Percentiles rank a stretch among this genome's conserved stretches.
Evolutionary conservation across 2,797 vertebrate genomes (phyloP).

Genomic region (Microctenopoma stevenorrisi): DNA sequence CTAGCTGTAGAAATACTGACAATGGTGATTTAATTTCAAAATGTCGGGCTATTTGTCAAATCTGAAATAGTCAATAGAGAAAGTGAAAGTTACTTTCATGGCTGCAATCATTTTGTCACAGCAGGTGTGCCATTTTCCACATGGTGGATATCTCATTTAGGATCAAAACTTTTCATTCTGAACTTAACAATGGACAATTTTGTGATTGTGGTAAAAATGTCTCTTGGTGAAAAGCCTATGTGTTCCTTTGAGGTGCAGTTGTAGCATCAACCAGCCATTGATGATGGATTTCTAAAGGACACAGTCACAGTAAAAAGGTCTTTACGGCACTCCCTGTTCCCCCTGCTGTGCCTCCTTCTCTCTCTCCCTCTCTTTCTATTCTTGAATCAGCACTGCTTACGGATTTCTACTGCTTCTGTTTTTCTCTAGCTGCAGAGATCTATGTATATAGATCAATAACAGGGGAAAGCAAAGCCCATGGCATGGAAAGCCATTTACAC

Average conservation of each 20-base stretch:
- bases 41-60: constrained; percentile 42
- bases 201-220: constrained; percentile 30
- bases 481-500: constrained; percentile 24
- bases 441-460: constrained; percentile 32
- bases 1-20: constrained; percentile 40
- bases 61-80: constrained; percentile 33
- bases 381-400: constrained; percentile 27
- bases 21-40: constrained; percentile 56
- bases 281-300: constrained; percentile 51
- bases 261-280: constrained; percentile 32
- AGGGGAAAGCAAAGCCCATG: constrained; percentile 14
- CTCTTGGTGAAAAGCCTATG: constrained; percentile 21
- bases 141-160: constrained; percentile 35
- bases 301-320: constrained; percentile 25
- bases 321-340: constrained; percentile 6
- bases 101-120: constrained; percentile 57
- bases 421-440: constrained; percentile 27
- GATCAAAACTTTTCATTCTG: constrained; percentile 51
- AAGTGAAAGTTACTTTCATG: constrained; percentile 52
- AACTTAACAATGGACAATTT: constrained; percentile 41
- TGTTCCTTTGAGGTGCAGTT: constrained; percentile 35
- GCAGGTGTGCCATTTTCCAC: constrained; percentile 53
- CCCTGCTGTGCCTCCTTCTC: constrained; percentile 30
- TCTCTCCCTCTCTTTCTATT: constrained; percentile 14
- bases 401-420: constrained; percentile 28